These are phyloP conservation scores for Macrostomum lignano DNA, from an alignment of 1,140 invertebrate species.

Conservation along the genomic window DNA sequence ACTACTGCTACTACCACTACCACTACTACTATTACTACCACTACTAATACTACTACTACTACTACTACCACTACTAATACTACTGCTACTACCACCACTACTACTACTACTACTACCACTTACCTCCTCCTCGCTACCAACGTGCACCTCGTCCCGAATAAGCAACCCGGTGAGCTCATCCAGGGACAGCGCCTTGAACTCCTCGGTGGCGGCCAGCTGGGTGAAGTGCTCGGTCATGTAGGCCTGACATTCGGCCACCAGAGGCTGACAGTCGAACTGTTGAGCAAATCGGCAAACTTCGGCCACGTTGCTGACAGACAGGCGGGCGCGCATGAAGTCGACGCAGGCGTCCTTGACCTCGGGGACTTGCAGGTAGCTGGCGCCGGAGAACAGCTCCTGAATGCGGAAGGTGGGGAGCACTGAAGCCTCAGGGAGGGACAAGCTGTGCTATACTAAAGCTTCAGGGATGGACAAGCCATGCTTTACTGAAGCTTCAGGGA, in stretches of 20 bases:
- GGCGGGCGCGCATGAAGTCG: conserved; percentile 45
- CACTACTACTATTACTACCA: too few species aligned
- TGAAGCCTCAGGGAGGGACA: too few species aligned
- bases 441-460: too few species aligned
- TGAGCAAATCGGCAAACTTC: conserved; percentile 53
- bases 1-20: too few species aligned
- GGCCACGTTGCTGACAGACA: too few species aligned
- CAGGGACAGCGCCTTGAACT: conserved; percentile 39
- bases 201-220: conserved; percentile 44
- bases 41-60: too few species aligned
- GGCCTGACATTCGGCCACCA: conserved; percentile 47
- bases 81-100: conserved; percentile 6
- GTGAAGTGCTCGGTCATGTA: conserved; percentile 55
- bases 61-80: too few species aligned
- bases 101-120: conserved; percentile 6
- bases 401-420: too few species aligned
- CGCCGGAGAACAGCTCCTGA: conserved; percentile 56
- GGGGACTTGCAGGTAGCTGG: conserved; percentile 50
- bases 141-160: conserved; percentile 46
- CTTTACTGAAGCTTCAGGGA: too few species aligned
- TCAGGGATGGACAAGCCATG: too few species aligned
- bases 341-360: conserved; percentile 55
- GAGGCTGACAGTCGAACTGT: conserved; percentile 40
- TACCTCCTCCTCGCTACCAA: conserved; percentile 36
- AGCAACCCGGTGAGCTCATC: conserved; percentile 42